These are phyloP conservation scores for Pelecanoides urinatrix DNA, from an alignment of 2,113 vertebrate species.

Conservation along the genomic window DNA sequence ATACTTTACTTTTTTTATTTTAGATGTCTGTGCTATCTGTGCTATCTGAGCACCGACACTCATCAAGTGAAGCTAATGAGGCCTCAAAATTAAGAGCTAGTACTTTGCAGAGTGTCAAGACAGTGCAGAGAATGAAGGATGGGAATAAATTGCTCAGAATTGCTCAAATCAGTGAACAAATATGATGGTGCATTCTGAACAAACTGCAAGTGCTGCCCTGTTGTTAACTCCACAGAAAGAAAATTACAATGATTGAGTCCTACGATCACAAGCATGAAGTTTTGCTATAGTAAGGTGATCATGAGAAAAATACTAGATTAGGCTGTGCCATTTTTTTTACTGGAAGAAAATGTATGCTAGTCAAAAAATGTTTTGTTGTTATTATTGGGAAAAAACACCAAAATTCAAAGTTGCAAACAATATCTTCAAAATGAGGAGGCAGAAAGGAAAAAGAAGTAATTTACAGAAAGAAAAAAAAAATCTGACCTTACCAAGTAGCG, in stretches of 20 bases:
- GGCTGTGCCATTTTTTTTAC: neutral
- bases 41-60: neutral
- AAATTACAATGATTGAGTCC: constrained; percentile 7
- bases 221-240: constrained; percentile 2
- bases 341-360: neutral
- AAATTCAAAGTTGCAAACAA: neutral
- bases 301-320: neutral
- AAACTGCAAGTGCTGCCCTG: neutral
- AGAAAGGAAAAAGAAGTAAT: neutral
- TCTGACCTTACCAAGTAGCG: neutral
- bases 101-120: neutral
- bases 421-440: neutral
- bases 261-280: neutral
- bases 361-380: neutral
- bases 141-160: neutral
- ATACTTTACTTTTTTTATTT: neutral
- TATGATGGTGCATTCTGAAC: neutral
- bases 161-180: constrained; percentile 14
- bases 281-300: neutral
- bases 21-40: neutral
- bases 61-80: neutral
- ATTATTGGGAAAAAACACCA: neutral
- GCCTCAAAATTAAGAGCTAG: constrained; percentile 8
- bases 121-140: neutral
- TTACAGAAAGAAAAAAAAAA: neutral